Conservation (phyloP, 2,797 vertebrate genomes). For the Lutjanus campechanus region DNA sequence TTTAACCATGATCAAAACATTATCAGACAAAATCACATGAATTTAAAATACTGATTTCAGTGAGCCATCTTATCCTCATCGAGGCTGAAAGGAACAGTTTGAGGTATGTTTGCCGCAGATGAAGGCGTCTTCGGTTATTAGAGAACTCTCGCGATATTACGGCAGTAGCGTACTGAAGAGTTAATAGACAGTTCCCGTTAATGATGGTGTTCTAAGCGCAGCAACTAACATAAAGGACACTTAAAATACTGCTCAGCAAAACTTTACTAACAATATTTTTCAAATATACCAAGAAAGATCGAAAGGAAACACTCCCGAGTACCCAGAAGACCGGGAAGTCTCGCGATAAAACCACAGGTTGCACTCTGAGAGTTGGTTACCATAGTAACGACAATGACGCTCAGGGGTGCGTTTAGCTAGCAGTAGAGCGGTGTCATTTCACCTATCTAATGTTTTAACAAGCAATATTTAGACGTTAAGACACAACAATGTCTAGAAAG, state of each 20-base stretch:
- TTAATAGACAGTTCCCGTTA: rapidly evolving
- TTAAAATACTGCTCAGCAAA: too few relatives aligned
- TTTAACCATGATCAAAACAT: too few relatives aligned
- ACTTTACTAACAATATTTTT: background rate
- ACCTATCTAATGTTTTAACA: background rate
- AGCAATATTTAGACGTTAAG: background rate
- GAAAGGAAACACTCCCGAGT: background rate
- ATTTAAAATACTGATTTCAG: background rate
- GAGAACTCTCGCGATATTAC: slow-evolving; percentile 5
- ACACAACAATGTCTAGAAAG: slow-evolving; percentile 73
- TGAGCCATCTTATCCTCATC: background rate
- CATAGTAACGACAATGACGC: slow-evolving; percentile 33
- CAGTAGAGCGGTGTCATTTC: background rate
- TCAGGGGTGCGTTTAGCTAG: too few relatives aligned
- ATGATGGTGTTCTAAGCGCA: rapidly evolving
- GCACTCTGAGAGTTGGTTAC: slow-evolving; percentile 33
- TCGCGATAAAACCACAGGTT: slow-evolving; percentile 43
- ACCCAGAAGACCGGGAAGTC: background rate
- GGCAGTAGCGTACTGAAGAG: rapidly evolving
- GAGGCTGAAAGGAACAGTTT: background rate
- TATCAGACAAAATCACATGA: background rate
- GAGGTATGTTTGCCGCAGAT: too few relatives aligned
- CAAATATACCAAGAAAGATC: too few relatives aligned
- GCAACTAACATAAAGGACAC: rapidly evolving
- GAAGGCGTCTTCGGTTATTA: too few relatives aligned